Percentiles rank a stretch among this genome's conserved stretches.
These are phyloP conservation scores for Patella pellucida DNA, from an alignment of 2,888 invertebrate species.

Conservation along the genomic window DNA sequence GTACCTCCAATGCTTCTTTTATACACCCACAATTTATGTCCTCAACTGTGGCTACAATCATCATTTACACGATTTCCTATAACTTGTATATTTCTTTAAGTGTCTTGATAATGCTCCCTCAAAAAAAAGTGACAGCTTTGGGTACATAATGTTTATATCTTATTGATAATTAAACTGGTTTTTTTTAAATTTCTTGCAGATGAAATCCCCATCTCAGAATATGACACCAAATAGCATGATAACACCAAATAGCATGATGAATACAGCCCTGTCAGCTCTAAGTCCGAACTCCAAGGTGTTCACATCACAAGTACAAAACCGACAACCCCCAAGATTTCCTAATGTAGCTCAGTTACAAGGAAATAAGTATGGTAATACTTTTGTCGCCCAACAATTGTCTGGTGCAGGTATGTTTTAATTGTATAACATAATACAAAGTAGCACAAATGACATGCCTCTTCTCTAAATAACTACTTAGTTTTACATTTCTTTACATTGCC, in stretches of 20 bases:
- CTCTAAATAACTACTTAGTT: too few relatives aligned
- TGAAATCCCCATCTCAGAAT: constrained; percentile 42
- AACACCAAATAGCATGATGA: constrained; percentile 37
- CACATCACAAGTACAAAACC: constrained; percentile 44
- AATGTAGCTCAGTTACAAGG: constrained; percentile 38
- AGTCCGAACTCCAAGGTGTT: constrained; percentile 50
- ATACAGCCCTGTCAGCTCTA: constrained; percentile 37
- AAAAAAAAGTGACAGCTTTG: too few relatives aligned
- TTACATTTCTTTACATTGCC: too few relatives aligned
- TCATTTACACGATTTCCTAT: too few relatives aligned
- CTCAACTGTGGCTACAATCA: too few relatives aligned
- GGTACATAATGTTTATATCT: too few relatives aligned
- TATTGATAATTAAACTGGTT: too few relatives aligned
- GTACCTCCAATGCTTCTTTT: not conserved
- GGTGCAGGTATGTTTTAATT: constrained; percentile 22
- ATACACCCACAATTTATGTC: not conserved
- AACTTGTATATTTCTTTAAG: too few relatives aligned
- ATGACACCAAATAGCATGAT: constrained; percentile 44
- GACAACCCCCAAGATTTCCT: constrained; percentile 31
- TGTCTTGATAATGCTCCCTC: too few relatives aligned
- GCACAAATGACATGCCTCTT: too few relatives aligned
- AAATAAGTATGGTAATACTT: constrained; percentile 37
- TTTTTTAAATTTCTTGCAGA: constrained; percentile 36
- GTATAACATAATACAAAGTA: too few relatives aligned
- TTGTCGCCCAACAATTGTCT: constrained; percentile 40